phyloP scores from a whole-genome alignment of 2,797 vertebrate genomes.

The Pipistrellus pipistrellus region DNA sequence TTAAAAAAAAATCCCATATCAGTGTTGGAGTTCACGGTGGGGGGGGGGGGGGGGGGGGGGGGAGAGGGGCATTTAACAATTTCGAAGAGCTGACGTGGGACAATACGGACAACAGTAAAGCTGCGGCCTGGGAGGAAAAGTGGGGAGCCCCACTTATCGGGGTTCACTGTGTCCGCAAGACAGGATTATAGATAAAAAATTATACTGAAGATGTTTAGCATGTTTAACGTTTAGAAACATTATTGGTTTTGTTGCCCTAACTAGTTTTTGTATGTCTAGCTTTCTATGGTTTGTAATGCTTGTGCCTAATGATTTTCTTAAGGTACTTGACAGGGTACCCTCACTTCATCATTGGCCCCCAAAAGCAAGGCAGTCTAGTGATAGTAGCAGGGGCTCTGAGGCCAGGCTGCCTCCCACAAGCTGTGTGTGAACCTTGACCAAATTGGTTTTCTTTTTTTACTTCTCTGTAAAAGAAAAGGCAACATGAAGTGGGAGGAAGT shows the following conservation, averaged over 20 bases:
- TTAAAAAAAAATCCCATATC: conserved; percentile 33
- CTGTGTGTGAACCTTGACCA: neutral
- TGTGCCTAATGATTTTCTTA: neutral
- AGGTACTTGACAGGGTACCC: neutral
- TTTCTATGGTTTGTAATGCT: neutral
- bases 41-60: no score
- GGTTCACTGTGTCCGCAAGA: neutral
- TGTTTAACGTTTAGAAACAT: neutral
- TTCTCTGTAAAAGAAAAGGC: no score
- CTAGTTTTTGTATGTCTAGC: neutral
- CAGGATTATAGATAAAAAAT: neutral
- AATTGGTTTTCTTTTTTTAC: neutral
- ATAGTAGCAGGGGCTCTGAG: neutral
- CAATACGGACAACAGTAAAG: no score
- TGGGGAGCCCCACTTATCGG: neutral
- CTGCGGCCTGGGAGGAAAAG: no score
- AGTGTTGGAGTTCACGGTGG: neutral
- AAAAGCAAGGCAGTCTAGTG: neutral
- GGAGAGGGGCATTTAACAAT: neutral
- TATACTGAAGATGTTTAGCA: neutral
- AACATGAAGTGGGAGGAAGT: no score
- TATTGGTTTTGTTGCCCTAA: neutral
- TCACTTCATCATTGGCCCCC: neutral
- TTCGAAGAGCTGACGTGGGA: neutral
- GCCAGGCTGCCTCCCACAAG: neutral